Conservation (phyloP, 2,888 invertebrate species). For the Entomobrya proxima region DNA sequence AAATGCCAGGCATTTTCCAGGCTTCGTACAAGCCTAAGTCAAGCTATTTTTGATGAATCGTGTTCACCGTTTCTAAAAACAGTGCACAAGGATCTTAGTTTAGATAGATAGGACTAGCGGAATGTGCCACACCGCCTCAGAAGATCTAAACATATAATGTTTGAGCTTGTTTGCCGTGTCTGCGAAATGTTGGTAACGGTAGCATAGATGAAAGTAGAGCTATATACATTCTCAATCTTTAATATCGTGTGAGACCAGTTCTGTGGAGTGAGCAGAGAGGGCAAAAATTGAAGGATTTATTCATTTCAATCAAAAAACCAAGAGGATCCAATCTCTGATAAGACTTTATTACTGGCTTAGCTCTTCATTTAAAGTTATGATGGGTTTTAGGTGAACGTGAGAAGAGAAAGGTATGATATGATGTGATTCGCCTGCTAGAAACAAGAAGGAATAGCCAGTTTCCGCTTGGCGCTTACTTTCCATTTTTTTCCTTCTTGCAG, state of each 20-base stretch:
- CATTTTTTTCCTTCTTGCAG: conserved; percentile 7
- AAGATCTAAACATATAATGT: too few relatives aligned
- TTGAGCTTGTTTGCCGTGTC: too few relatives aligned
- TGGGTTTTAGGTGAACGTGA: conserved; percentile 68
- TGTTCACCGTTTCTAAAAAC: too few relatives aligned
- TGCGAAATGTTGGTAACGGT: too few relatives aligned
- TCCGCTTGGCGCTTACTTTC: not conserved
- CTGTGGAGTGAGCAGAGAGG: conserved; percentile 2
- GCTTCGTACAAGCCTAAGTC: too few relatives aligned
- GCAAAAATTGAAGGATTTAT: conserved; percentile 66
- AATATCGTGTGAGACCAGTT: not conserved
- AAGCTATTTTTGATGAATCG: too few relatives aligned
- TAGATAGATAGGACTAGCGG: too few relatives aligned
- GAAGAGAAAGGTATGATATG: conserved; percentile 63
- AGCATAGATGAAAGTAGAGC: too few relatives aligned
- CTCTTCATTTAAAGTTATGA: conserved; percentile 68
- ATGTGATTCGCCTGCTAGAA: not conserved
- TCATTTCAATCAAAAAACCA: conserved; percentile 67
- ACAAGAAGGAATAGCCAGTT: conserved; percentile 1
- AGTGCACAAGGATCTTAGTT: too few relatives aligned
- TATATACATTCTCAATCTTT: too few relatives aligned
- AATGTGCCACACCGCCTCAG: too few relatives aligned
- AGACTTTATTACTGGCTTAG: conserved; percentile 68
- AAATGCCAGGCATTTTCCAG: too few relatives aligned
- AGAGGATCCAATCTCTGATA: conserved; percentile 68